These are phyloP conservation scores for Bos taurus DNA, from an alignment of 2,113 vertebrate genomes.

Conservation along the genomic window DNA sequence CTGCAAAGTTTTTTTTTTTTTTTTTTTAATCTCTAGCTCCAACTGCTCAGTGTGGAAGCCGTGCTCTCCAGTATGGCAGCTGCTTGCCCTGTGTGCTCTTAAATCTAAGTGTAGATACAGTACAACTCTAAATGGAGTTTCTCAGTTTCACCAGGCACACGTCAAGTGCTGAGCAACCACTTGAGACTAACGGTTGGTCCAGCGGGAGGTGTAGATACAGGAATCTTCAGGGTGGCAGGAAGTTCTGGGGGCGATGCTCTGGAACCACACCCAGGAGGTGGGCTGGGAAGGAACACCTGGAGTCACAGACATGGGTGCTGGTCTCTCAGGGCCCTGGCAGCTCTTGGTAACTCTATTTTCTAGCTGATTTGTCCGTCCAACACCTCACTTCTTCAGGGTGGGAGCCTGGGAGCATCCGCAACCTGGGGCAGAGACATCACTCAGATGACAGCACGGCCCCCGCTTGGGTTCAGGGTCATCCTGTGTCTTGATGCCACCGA, in stretches of 20 bases:
- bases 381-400: fast-evolving
- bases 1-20: not conserved
- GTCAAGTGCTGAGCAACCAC: fast-evolving
- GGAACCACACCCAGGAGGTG: fast-evolving
- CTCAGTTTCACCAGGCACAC: fast-evolving
- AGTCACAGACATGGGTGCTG: fast-evolving
- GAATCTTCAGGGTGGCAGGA: fast-evolving
- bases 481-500: fast-evolving
- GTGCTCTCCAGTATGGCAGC: not conserved
- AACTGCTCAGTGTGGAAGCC: not conserved
- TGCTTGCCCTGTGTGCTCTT: fast-evolving
- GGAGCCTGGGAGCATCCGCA: fast-evolving
- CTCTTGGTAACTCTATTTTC: fast-evolving
- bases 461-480: fast-evolving
- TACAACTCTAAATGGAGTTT: fast-evolving
- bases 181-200: fast-evolving
- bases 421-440: fast-evolving
- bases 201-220: fast-evolving
- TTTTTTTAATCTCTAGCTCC: not conserved
- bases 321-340: fast-evolving
- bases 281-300: not conserved
- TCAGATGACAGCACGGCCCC: fast-evolving
- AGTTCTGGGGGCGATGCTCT: not conserved
- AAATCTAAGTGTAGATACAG: fast-evolving
- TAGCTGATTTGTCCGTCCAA: fast-evolving